Conservation (phyloP, 2,113 vertebrate genomes). For the Cettia cetti region DNA sequence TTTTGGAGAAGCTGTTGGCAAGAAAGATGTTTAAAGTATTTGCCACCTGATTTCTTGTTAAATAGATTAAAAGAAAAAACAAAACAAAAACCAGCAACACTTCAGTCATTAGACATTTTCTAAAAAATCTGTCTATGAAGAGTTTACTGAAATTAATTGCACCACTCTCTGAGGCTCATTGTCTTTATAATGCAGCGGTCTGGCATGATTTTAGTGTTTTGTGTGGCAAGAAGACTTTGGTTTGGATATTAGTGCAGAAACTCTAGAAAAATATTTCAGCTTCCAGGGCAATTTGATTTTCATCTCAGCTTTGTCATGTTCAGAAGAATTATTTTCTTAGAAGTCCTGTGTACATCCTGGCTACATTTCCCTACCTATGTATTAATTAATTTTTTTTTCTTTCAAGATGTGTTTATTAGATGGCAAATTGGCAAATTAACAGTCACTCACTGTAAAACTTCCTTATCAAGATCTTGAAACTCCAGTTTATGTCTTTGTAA, state of each 20-base stretch:
- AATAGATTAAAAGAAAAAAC: neutral
- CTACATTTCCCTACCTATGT: rapidly evolving
- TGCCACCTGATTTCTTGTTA: neutral
- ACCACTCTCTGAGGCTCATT: neutral
- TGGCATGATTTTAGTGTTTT: neutral
- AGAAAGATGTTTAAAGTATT: neutral
- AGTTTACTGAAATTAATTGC: neutral
- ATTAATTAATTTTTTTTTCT: neutral
- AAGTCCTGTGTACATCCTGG: neutral
- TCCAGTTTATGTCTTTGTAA: neutral
- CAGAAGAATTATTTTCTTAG: neutral
- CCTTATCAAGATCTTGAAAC: neutral
- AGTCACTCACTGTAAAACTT: neutral
- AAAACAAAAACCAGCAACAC: no score
- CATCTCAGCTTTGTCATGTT: neutral
- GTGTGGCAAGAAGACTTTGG: neutral
- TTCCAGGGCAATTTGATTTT: neutral
- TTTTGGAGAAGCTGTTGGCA: neutral
- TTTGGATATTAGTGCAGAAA: neutral
- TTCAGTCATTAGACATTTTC: neutral
- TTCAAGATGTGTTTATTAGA: neutral
- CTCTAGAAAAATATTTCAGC: neutral
- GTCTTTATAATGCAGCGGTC: neutral
- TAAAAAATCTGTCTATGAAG: neutral
- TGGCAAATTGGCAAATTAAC: neutral